Conservation (phyloP, 1,140 invertebrate genomes). For the Habropoda laboriosa region DNA sequence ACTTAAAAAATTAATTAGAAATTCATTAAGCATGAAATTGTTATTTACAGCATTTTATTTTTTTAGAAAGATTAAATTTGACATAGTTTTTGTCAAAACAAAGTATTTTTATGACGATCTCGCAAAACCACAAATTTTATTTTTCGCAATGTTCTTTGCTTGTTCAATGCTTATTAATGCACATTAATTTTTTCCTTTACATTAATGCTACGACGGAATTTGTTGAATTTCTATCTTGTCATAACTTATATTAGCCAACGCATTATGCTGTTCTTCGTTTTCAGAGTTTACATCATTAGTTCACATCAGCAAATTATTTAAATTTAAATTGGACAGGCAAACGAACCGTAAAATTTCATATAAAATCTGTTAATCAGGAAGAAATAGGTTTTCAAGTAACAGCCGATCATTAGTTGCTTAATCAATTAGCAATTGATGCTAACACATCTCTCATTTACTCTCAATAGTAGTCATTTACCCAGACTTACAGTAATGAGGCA, state of each 20-base stretch:
- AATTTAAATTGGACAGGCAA: constrained; percentile 52
- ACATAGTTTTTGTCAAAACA: constrained; percentile 65
- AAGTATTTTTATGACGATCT: constrained; percentile 49
- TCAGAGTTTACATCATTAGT: constrained; percentile 46
- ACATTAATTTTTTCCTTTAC: constrained; percentile 58
- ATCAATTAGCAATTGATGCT: constrained; percentile 62
- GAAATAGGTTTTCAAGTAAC: constrained; percentile 55
- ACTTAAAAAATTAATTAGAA: constrained; percentile 62
- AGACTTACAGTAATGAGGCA: constrained; percentile 64
- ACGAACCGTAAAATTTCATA: constrained; percentile 47
- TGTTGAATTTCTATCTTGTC: constrained; percentile 55
- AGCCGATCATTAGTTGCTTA: constrained; percentile 54
- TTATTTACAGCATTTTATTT: constrained; percentile 68
- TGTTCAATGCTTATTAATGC: constrained; percentile 49
- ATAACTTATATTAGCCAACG: constrained; percentile 49
- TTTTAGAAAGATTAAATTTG: constrained; percentile 64
- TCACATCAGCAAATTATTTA: constrained; percentile 41
- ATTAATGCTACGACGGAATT: constrained; percentile 65
- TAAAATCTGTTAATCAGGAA: constrained; percentile 56
- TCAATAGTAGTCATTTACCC: constrained; percentile 37
- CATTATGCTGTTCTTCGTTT: constrained; percentile 62
- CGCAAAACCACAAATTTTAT: constrained; percentile 48
- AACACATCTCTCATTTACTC: constrained; percentile 59
- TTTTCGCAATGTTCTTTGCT: constrained; percentile 44
- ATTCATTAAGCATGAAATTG: constrained; percentile 56